Evolutionary conservation across 2,113 vertebrate genomes (phyloP).

Genomic region (human (Homo sapiens)): GRCh38 chr3:106606001-106606500

Average conservation of each 20-base stretch:
- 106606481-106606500: neutral
- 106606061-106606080: neutral
- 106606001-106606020: neutral
- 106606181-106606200: neutral
- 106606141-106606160: neutral
- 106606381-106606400: neutral
- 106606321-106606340: neutral
- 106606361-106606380: neutral
- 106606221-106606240: neutral
- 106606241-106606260: neutral
- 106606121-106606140: neutral
- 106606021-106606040: neutral
- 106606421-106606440: neutral
- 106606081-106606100: neutral
- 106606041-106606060: neutral
- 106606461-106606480: neutral
- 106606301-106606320: neutral
- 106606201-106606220: neutral
- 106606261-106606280: neutral
- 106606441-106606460: neutral
- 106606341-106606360: neutral
- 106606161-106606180: neutral
- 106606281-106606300: neutral
- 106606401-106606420: neutral
- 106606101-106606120: slow-evolving; percentile 6